Evolutionary conservation across 2,888 invertebrate species (phyloP).

Genomic region (Troglohyphantes excavatus): DNA sequence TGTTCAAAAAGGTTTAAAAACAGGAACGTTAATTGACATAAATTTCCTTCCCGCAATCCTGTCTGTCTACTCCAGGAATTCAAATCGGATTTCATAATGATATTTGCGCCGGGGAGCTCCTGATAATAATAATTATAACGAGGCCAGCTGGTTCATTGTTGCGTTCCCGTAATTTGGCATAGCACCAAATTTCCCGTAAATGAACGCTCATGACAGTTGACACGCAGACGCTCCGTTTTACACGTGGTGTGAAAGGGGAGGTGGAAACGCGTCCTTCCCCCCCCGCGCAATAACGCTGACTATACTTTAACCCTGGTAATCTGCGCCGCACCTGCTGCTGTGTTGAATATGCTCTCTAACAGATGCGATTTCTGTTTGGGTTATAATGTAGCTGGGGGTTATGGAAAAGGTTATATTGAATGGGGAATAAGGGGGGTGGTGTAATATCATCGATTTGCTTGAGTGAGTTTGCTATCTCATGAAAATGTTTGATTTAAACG

Average conservation of each 20-base stretch:
- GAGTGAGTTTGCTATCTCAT: neutral
- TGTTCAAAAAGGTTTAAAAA: too few species aligned
- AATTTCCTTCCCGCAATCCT: neutral
- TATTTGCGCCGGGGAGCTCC: conserved; percentile 43
- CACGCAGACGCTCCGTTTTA: conserved; percentile 32
- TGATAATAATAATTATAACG: conserved; percentile 67
- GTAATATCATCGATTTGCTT: too few species aligned
- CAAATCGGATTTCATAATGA: conserved; percentile 46
- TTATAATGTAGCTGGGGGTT: neutral
- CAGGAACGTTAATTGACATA: neutral
- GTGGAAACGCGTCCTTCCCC: neutral
- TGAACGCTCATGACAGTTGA: conserved; percentile 61
- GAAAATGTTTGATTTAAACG: neutral
- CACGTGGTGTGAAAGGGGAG: neutral
- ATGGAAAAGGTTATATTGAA: too few species aligned
- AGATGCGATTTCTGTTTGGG: conserved; percentile 20
- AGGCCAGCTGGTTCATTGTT: conserved; percentile 54
- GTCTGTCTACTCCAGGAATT: neutral
- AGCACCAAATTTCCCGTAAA: conserved; percentile 69
- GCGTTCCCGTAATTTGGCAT: conserved; percentile 65
- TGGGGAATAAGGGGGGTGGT: too few species aligned
- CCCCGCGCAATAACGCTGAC: neutral
- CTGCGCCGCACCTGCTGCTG: conserved; percentile 17
- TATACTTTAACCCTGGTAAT: conserved; percentile 43
- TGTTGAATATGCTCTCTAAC: neutral